Evolutionary conservation across 2,113 vertebrate species (phyloP), one percentile per base, ranked within the genome.

Genomic region (Melospiza georgiana): DNA sequence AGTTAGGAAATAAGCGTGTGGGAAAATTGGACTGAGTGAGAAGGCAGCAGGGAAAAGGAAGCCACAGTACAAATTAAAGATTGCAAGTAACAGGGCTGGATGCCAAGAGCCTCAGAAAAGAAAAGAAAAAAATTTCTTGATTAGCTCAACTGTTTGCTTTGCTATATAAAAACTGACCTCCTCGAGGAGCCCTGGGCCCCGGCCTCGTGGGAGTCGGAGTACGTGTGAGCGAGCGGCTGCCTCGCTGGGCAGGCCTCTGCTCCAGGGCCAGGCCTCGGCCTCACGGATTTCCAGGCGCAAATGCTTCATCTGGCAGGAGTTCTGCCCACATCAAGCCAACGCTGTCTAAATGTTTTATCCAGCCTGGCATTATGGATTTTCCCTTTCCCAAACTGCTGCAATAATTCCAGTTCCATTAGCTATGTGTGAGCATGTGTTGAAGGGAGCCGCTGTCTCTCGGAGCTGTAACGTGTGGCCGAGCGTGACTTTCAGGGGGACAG

Each of bases 101-200:
- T 96, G 96, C 97, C 96, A 97, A 85, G 37, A 96, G 39, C 83
- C 74, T 94, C 76, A 94, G 87, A 93, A 96, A 96, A 88, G 84
- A 93, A 93, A 79, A 76, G 30, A 69, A 89, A 86, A 83, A 74
- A 90, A 78, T 12, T 14, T 48, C 89, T 75, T 91, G 92, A 97
- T 97, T 97, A 97, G 91, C 82, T 94, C 95, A 95, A 94, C 91
- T 97, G 92, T 97, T 97, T 97, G 94, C 85, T 97, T 97, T 97
- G 57, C 96, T 97, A 95, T 97, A 97, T 97, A 96, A 97, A 97
- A 96, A 27, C 89, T 96, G 96, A 95, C 92, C 91, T 94, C 75
- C 81, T 90, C 44, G 71, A 93, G 92, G 82, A 95, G 76, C 73
- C 54, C 68, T 69, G 73, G 69, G 75, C 73, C 69, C 69, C 6